phyloP scores from a whole-genome alignment of 2,797 vertebrate genomes.

The Pipistrellus nathusii region DNA sequence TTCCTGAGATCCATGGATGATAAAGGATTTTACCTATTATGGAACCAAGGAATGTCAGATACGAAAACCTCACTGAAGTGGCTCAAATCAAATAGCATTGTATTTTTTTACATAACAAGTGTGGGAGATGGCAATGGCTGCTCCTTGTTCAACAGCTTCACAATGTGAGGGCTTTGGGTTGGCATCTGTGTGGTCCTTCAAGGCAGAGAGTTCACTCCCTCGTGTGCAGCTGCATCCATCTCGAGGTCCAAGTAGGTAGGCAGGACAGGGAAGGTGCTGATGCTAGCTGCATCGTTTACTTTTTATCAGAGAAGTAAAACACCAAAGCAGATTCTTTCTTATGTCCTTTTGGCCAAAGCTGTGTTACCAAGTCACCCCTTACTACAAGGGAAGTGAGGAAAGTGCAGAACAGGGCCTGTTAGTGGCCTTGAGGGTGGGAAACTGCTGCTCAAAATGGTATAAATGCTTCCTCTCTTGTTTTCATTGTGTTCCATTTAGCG shows the following conservation, averaged over 20 bases:
- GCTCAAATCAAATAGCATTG: background rate
- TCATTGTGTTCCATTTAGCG: background rate
- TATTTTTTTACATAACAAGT: background rate
- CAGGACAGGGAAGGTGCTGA: background rate
- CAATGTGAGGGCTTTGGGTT: background rate
- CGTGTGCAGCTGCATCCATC: background rate
- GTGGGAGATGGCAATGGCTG: background rate
- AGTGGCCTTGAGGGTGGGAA: background rate
- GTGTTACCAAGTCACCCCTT: background rate
- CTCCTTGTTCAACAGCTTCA: background rate
- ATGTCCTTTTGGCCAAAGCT: background rate
- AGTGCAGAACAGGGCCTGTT: background rate
- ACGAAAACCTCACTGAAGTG: background rate
- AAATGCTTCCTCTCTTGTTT: background rate
- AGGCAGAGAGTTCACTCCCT: background rate
- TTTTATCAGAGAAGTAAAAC: background rate
- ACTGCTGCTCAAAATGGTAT: background rate
- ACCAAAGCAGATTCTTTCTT: background rate
- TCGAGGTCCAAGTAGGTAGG: background rate
- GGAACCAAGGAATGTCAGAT: background rate
- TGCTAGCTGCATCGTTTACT: background rate
- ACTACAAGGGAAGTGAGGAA: background rate
- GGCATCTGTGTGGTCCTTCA: background rate
- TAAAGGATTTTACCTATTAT: background rate
- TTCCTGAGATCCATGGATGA: background rate